Conservation (phyloP, 2,113 vertebrate species). For the Eretmochelys imbricata region DNA sequence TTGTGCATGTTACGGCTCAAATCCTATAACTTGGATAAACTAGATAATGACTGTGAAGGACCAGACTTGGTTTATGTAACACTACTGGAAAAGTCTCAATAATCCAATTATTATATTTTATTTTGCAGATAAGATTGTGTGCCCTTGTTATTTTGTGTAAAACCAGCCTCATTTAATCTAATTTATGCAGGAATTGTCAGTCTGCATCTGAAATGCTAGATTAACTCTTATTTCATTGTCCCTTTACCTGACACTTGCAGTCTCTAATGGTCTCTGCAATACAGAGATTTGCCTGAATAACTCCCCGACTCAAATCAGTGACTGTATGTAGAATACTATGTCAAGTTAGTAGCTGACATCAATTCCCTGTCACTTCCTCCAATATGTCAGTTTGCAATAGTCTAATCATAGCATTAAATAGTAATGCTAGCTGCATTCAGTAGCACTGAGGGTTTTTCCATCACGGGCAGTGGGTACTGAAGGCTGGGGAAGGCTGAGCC, state of each 20-base stretch:
- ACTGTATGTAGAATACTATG: background rate
- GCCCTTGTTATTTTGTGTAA: background rate
- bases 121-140: background rate
- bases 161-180: background rate
- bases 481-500: too few species aligned
- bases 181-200: background rate
- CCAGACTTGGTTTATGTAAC: background rate
- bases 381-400: background rate
- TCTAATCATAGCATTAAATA: background rate
- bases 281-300: background rate
- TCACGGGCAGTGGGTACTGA: too few species aligned
- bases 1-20: background rate
- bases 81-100: background rate
- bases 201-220: background rate
- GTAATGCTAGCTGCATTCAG: background rate
- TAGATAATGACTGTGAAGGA: background rate
- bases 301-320: background rate
- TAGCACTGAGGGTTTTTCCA: background rate
- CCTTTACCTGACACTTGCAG: background rate
- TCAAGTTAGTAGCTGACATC: background rate
- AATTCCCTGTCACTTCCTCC: background rate
- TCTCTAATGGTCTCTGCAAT: background rate
- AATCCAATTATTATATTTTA: background rate
- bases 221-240: background rate
- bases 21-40: background rate